A percentile compares a stretch with the other conserved stretches of the same genome.
Conservation (phyloP, 2,888 invertebrate genomes). For the Polietes domitor region DNA sequence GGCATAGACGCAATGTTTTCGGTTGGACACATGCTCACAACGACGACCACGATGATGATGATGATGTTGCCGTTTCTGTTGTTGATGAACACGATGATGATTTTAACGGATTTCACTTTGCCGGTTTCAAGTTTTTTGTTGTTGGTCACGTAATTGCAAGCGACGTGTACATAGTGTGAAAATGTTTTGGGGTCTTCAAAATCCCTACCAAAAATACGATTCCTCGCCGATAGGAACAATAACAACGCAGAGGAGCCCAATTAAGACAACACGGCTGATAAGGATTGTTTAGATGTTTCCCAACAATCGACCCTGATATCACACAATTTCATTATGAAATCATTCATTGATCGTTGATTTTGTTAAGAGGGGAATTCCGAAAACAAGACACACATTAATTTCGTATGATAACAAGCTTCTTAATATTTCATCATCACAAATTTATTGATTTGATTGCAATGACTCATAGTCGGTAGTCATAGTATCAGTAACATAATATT, state of each 20-base stretch:
- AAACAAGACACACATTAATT: not conserved
- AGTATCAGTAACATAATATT: no score
- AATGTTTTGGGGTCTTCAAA: not conserved
- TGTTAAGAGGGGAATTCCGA: not conserved
- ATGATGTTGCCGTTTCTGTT: not conserved
- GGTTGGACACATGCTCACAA: constrained; percentile 56
- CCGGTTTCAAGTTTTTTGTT: not conserved
- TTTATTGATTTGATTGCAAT: no score
- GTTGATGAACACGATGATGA: constrained; percentile 28
- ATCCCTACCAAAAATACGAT: not conserved
- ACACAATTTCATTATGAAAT: constrained; percentile 9
- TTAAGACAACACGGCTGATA: not conserved
- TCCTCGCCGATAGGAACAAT: not conserved
- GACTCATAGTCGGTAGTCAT: no score
- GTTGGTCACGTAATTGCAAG: constrained; percentile 7
- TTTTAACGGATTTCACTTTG: constrained; percentile 64
- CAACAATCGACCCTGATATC: not conserved
- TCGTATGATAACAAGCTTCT: not conserved
- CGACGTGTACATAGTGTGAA: not conserved
- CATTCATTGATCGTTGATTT: not conserved
- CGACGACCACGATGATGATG: not conserved
- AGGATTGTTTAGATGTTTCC: constrained; percentile 13
- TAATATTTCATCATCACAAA: not conserved
- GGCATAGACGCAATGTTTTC: constrained; percentile 49
- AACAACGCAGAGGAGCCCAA: not conserved